Conservation (phyloP, 2,113 vertebrate genomes). For the Phocoena phocoena region DNA sequence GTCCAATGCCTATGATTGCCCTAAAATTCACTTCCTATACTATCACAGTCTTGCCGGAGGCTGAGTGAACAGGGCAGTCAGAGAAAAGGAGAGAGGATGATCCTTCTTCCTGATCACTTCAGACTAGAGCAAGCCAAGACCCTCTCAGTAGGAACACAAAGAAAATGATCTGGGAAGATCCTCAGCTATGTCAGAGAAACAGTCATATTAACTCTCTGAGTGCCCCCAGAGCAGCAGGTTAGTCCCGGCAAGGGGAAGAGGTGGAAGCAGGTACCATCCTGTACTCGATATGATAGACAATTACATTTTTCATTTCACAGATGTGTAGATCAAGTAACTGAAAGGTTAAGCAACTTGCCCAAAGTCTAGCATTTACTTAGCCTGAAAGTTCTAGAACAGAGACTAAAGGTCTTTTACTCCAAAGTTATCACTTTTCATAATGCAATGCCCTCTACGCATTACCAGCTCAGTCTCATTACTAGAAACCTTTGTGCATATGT, state of each 20-base stretch:
- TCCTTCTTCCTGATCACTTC: background rate
- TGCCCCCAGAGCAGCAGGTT: background rate
- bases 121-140: background rate
- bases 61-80: background rate
- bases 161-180: background rate
- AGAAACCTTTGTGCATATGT: background rate
- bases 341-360: background rate
- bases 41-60: fast-evolving
- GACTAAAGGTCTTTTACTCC: background rate
- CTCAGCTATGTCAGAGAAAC: background rate
- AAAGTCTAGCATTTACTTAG: background rate
- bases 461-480: background rate
- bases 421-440: background rate
- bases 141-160: background rate
- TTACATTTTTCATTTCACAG: background rate
- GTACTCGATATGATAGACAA: fast-evolving
- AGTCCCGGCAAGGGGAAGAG: background rate
- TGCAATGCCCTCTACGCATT: background rate
- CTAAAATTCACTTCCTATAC: background rate
- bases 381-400: background rate
- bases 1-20: fast-evolving
- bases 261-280: too few species aligned
- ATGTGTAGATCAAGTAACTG: background rate
- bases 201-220: background rate
- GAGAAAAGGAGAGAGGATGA: background rate